A percentile compares a stretch with the other conserved stretches of the same genome.
Evolutionary conservation across 1,140 invertebrate genomes (phyloP).

Genomic region (Laupala kohalensis): DNA sequence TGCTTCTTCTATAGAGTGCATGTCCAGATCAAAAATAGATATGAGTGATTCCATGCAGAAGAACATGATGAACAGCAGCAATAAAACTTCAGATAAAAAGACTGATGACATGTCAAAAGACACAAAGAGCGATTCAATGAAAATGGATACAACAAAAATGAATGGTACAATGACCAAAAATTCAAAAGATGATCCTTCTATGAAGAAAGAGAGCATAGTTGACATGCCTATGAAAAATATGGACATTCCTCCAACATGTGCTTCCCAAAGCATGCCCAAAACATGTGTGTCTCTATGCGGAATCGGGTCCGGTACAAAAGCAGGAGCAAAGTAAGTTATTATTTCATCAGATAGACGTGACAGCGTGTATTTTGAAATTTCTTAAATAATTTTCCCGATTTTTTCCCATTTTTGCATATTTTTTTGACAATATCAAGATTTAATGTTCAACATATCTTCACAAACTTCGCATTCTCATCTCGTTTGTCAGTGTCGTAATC

Average conservation of each 20-base stretch:
- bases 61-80: not conserved
- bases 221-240: not conserved
- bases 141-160: not conserved
- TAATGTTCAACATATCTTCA: too few species aligned
- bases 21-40: not conserved
- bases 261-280: not conserved
- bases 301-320: not conserved
- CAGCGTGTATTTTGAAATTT: too few species aligned
- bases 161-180: not conserved
- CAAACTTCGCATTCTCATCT: too few species aligned
- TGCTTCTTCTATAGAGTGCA: not conserved
- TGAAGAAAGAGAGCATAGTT: not conserved
- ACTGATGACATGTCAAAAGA: not conserved
- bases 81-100: too few species aligned
- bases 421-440: too few species aligned
- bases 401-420: too few species aligned
- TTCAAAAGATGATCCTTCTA: not conserved
- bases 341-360: too few species aligned
- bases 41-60: not conserved
- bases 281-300: not conserved
- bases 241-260: not conserved
- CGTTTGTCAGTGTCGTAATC: too few species aligned
- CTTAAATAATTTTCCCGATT: too few species aligned
- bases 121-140: not conserved
- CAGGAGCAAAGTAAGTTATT: not conserved